Percentiles rank a stretch among this genome's conserved stretches.
These are phyloP conservation scores for Ormyrus thymus DNA, from an alignment of 2,888 invertebrate species.

Conservation along the genomic window DNA sequence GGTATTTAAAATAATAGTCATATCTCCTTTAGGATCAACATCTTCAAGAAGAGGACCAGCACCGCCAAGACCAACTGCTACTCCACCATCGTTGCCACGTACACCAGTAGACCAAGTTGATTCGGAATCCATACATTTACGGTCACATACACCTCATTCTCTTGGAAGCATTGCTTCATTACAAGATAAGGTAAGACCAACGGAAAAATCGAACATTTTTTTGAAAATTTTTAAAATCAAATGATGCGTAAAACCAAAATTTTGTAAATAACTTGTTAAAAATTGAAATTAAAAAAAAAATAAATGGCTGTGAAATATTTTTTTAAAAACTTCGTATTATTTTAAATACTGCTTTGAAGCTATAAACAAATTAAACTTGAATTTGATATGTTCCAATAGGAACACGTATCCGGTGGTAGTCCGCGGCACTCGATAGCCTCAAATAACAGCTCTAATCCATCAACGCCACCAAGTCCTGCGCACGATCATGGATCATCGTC, in stretches of 20 bases:
- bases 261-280: not conserved
- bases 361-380: not conserved
- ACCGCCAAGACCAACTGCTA: conserved; percentile 78
- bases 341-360: not conserved
- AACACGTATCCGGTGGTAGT: conserved; percentile 77
- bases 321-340: not conserved
- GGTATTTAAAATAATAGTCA: not conserved
- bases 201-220: not conserved
- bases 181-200: conserved; percentile 80
- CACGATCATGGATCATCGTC: conserved; percentile 82
- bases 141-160: conserved; percentile 82
- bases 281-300: not conserved
- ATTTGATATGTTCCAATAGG: conserved; percentile 63
- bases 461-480: conserved; percentile 83
- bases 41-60: conserved; percentile 77
- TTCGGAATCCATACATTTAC: conserved; percentile 72
- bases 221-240: not conserved
- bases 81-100: conserved; percentile 79
- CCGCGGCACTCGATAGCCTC: conserved; percentile 85
- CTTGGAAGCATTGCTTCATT: conserved; percentile 87
- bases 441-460: conserved; percentile 84
- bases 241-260: not conserved
- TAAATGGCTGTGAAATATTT: not conserved
- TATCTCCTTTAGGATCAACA: conserved; percentile 73
- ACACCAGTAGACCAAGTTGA: conserved; percentile 77